A percentile compares a stretch with the other conserved stretches of the same genome.
Conservation (phyloP, 2,113 vertebrate genomes). For the Sphaerodactylus townsendi region DNA sequence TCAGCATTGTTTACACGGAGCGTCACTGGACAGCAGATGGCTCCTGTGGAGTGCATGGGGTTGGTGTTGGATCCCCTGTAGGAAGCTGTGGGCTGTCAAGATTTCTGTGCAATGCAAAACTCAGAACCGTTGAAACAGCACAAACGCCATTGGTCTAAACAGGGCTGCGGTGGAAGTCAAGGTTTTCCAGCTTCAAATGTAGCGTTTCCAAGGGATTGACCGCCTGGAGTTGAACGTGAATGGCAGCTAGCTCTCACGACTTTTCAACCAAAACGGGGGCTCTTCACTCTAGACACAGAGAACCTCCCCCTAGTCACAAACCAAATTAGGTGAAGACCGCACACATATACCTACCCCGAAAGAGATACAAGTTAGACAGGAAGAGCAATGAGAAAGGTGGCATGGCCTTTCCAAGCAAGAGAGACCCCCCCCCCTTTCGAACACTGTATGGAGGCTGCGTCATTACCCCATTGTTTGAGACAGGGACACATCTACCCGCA, state of each 20-base stretch:
- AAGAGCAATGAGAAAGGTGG: background rate
- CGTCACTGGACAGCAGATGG: slow-evolving; percentile 71
- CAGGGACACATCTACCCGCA: too few species aligned
- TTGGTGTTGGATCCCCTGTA: slow-evolving; percentile 40
- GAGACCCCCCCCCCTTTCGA: too few species aligned
- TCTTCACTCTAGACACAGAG: background rate
- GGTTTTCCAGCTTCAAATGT: slow-evolving; percentile 65
- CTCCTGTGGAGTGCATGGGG: slow-evolving; percentile 65
- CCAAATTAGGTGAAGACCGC: too few species aligned
- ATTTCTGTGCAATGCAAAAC: slow-evolving; percentile 28
- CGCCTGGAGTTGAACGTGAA: slow-evolving; percentile 70
- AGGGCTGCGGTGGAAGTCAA: slow-evolving; percentile 84
- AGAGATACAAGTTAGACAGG: background rate
- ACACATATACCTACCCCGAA: too few species aligned
- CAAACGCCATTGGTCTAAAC: slow-evolving; percentile 36
- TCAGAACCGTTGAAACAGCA: slow-evolving; percentile 56
- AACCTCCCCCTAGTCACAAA: background rate
- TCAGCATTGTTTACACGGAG: slow-evolving; percentile 78
- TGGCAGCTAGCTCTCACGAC: slow-evolving; percentile 42
- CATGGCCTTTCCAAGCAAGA: background rate
- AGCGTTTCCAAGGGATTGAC: slow-evolving; percentile 47
- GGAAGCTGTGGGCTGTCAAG: slow-evolving; percentile 41
- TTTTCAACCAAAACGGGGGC: slow-evolving; percentile 40
- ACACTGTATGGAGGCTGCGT: background rate
- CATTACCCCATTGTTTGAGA: background rate